phyloP scores from a whole-genome alignment of 1,140 invertebrate genomes.

The Conus ventricosus region DNA sequence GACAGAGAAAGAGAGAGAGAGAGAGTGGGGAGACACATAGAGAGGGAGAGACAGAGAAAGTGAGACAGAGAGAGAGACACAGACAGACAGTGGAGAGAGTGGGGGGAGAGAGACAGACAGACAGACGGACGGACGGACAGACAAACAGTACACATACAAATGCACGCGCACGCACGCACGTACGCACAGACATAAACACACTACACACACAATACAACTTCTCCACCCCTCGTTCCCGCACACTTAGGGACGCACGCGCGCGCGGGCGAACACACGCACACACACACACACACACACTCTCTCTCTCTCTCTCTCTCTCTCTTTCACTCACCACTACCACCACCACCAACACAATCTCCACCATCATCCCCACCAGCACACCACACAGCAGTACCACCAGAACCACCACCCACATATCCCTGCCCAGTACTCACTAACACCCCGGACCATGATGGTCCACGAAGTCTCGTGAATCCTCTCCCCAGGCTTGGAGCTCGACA shows the following conservation, averaged over 20 bases:
- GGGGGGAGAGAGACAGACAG: no score
- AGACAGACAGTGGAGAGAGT: no score
- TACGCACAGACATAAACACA: not conserved
- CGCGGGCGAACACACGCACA: not conserved
- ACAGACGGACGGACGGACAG: no score
- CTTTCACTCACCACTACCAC: no score
- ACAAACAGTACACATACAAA: no score
- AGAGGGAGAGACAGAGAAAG: no score
- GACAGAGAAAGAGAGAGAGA: no score
- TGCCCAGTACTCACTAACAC: not conserved
- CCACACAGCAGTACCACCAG: no score
- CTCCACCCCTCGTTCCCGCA: not conserved
- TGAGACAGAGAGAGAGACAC: no score
- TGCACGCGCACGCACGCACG: not conserved
- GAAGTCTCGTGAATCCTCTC: not conserved
- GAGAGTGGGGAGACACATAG: no score
- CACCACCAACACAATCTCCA: not conserved
- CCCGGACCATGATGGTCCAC: not conserved
- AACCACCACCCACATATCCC: not conserved
- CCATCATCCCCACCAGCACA: not conserved
- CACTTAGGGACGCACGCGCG: not conserved
- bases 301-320: not conserved
- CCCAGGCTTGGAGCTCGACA: conserved; percentile 14
- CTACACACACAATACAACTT: not conserved
- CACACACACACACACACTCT: not conserved